A percentile compares a stretch with the other conserved stretches of the same genome.
phyloP scores from a whole-genome alignment of 2,113 vertebrate genomes.

The Gopherus flavomarginatus region DNA sequence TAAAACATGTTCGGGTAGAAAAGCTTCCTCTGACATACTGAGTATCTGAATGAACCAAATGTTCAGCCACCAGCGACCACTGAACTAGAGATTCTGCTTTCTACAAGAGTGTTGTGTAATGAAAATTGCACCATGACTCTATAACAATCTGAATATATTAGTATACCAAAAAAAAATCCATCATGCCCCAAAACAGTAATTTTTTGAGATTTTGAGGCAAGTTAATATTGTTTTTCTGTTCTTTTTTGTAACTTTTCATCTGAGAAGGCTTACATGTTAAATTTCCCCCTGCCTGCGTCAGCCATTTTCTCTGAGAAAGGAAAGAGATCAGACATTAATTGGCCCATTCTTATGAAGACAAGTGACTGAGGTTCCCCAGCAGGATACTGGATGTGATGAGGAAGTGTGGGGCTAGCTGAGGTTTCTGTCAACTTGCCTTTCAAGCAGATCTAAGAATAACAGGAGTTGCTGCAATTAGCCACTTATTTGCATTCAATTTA shows the following conservation, averaged over 20 bases:
- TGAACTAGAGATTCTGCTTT: background rate
- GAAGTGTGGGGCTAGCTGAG: background rate
- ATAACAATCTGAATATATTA: background rate
- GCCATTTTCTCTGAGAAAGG: background rate
- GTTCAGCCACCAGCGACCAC: slow-evolving; percentile 17
- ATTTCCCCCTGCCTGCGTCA: background rate
- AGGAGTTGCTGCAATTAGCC: slow-evolving; percentile 15
- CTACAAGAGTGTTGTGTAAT: background rate
- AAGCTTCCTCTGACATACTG: slow-evolving; percentile 9
- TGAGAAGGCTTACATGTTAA: background rate
- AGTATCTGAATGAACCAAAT: background rate
- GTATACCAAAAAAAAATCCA: background rate
- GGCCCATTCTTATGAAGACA: background rate
- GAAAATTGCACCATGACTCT: background rate
- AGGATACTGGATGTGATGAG: background rate
- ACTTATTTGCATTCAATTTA: slow-evolving; percentile 16
- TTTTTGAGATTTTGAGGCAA: background rate
- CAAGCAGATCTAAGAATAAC: background rate
- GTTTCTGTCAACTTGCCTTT: background rate
- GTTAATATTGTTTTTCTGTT: background rate
- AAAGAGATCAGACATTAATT: background rate
- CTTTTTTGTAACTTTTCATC: background rate
- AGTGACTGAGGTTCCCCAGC: background rate
- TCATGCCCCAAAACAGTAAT: background rate
- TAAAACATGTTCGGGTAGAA: background rate